phyloP scores from a whole-genome alignment of 2,797 vertebrate species.

The Lycodopsis pacificus region DNA sequence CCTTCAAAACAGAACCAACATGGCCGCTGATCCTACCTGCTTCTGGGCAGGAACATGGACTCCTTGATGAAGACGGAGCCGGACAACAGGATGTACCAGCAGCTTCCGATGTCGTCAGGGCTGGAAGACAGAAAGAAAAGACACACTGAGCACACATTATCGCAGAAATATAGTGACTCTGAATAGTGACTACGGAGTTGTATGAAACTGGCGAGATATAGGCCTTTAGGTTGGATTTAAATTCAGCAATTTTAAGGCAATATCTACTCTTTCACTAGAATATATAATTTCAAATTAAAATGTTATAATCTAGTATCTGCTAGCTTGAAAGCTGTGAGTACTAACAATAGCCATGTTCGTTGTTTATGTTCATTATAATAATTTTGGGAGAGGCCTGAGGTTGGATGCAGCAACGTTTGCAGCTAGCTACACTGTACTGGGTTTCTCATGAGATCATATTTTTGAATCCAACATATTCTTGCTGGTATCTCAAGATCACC shows the following conservation, averaged over 20 bases:
- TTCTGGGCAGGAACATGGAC: conserved; percentile 99
- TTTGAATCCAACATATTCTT: neutral
- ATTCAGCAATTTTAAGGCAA: neutral
- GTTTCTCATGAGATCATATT: neutral
- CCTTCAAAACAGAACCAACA: conserved; percentile 27
- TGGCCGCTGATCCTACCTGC: conserved; percentile 88
- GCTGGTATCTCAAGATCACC: neutral
- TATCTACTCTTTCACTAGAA: neutral
- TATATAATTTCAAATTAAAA: neutral
- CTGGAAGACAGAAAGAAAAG: conserved; percentile 78
- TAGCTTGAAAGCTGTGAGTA: too few species aligned
- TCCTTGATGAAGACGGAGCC: conserved; percentile 99
- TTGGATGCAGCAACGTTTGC: neutral
- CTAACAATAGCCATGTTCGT: too few species aligned
- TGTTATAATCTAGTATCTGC: too few species aligned
- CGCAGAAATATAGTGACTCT: neutral
- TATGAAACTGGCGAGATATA: too few species aligned
- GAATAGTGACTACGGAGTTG: neutral
- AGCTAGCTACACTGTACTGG: neutral
- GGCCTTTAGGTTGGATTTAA: neutral
- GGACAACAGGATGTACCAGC: conserved; percentile 99
- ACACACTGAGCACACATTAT: neutral
- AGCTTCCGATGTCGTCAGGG: conserved; percentile 97
- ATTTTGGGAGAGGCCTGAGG: neutral
- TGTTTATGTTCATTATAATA: too few species aligned